Evolutionary conservation across 2,888 invertebrate genomes (phyloP), one percentile per base, ranked within the genome.

Genomic region (Mechanitis mazaeus): DNA sequence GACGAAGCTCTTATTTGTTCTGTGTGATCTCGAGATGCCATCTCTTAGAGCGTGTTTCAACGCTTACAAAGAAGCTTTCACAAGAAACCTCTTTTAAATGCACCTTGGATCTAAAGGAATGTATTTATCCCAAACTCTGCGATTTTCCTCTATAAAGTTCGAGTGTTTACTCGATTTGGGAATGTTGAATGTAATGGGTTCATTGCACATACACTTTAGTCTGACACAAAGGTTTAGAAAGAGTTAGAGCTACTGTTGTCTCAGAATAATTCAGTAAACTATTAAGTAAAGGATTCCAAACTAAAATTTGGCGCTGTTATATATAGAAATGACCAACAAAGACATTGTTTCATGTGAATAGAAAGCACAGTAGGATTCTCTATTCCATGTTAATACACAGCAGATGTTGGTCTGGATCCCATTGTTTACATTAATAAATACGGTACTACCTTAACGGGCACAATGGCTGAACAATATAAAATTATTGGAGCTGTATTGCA

Each of bases 351-450:
- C 42, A 11, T 50, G 28, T 50, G 31, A 50, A 50, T 50, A 50
- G 31, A 50, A 42, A 9, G 9, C 42, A 50, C 50, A 50, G 28
- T 31, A 9, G 50, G 50, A 50, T 59, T 56, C 54, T 55, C 55
- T 58, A 63, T 64, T 59, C 60, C 12, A 38, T 54, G 46, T 47
- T 55, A 45, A 58, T 38, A 56, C 42, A 45, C 58, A 65, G 60
- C 62, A 59, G 60, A 66, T 64, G 64, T 62, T 54, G 57, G 60
- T 33, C 61, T 42, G 58, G 47, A 28, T 55, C 58, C 66, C 67
- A 69, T 70, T 70, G 70, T 71, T 69, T 54, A 53, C 54, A 64
- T 58, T 68, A 69, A 71, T 71, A 72, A 71, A 71, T 72, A 68
- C 67, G 61, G 60, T 60, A 68, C 64, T 60, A 55, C 70, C 69